Percentiles rank a stretch among this genome's conserved stretches.
phyloP scores from a whole-genome alignment of 2,888 invertebrate species.

The Eupithecia subfuscata region DNA sequence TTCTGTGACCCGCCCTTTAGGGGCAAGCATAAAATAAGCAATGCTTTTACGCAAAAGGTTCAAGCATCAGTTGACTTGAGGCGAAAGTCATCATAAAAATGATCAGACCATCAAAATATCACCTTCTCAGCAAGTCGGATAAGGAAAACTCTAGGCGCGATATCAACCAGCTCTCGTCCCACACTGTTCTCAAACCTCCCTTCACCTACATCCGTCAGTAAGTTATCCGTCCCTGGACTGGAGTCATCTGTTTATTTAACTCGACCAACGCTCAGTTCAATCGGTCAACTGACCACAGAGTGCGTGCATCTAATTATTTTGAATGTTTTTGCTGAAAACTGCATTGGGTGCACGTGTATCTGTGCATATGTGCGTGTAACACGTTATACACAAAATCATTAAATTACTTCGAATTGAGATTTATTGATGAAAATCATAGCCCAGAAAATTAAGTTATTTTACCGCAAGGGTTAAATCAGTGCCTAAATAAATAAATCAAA shows the following conservation, averaged over 20 bases:
- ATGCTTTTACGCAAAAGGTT: conserved; percentile 33
- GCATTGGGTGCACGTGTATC: too few species aligned
- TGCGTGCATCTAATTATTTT: neutral
- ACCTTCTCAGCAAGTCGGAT: neutral
- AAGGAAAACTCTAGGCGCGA: neutral
- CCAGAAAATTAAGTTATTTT: neutral
- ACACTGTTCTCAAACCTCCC: neutral
- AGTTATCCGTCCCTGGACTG: neutral
- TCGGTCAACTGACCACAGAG: neutral
- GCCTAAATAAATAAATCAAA: neutral
- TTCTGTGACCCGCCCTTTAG: conserved; percentile 17
- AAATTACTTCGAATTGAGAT: neutral
- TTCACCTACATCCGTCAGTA: too few species aligned
- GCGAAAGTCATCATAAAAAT: conserved; percentile 24
- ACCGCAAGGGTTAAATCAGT: neutral
- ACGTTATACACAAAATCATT: neutral
- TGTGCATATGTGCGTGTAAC: too few species aligned
- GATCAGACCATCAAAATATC: neutral
- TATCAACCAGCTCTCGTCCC: neutral
- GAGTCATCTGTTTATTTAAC: neutral
- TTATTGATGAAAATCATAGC: neutral
- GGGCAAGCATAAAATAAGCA: conserved; percentile 34
- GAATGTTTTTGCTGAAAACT: neutral
- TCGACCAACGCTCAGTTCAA: neutral
- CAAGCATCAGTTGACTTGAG: conserved; percentile 7